Conservation (phyloP, 2,797 vertebrate genomes). For the Pseudochaenichthys georgianus region DNA sequence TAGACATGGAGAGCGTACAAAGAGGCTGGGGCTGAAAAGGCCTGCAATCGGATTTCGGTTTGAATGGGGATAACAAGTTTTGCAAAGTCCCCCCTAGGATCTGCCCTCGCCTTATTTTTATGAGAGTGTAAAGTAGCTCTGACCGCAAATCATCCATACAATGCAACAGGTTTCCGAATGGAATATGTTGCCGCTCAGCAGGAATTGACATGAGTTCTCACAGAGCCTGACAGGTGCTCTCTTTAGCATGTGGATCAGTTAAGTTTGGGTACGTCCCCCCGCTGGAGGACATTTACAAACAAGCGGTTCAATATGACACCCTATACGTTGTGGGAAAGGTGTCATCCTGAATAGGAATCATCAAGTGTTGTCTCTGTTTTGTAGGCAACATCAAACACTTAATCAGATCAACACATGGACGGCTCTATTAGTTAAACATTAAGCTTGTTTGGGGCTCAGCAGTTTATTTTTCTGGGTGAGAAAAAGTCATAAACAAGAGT, state of each 20-base stretch:
- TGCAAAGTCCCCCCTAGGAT: slow-evolving; percentile 55
- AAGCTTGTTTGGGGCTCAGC: background rate
- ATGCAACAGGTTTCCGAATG: slow-evolving; percentile 72
- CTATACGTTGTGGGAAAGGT: slow-evolving; percentile 18
- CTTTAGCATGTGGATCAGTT: slow-evolving; percentile 53
- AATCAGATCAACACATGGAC: background rate
- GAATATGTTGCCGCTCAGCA: slow-evolving; percentile 47
- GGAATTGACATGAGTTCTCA: slow-evolving; percentile 46
- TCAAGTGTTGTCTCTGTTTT: slow-evolving; percentile 4
- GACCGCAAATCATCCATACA: slow-evolving; percentile 62
- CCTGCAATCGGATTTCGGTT: slow-evolving; percentile 75
- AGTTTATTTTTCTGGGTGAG: slow-evolving; percentile 10
- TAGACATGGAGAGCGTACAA: slow-evolving; percentile 64
- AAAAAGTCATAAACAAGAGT: slow-evolving; percentile 34
- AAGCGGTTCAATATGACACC: slow-evolving; percentile 51
- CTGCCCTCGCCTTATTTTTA: slow-evolving; percentile 33
- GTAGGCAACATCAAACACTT: slow-evolving; percentile 1
- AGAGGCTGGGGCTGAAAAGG: slow-evolving; percentile 66
- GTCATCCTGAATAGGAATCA: slow-evolving; percentile 11
- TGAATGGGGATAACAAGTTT: slow-evolving; percentile 77
- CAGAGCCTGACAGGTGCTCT: slow-evolving; percentile 59
- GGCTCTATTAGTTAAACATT: background rate
- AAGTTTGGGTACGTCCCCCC: slow-evolving; percentile 61
- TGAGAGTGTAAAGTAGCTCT: slow-evolving; percentile 62
- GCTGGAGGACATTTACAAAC: slow-evolving; percentile 55